phyloP scores from a whole-genome alignment of 1,140 invertebrate species.

The Drosophila subobscura region DNA sequence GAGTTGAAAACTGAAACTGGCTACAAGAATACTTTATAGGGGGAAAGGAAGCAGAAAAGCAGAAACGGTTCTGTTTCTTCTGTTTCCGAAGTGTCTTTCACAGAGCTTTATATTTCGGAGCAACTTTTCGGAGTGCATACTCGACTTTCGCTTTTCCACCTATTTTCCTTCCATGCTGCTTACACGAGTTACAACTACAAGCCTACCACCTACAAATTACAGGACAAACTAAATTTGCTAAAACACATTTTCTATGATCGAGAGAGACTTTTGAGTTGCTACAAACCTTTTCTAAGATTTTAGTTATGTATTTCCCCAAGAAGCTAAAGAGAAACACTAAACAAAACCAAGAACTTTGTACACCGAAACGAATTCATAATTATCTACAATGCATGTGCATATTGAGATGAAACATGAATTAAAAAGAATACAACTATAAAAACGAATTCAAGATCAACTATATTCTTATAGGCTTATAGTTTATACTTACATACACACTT shows the following conservation, averaged over 20 bases:
- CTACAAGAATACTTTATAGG: slow-evolving; percentile 56
- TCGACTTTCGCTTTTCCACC: slow-evolving; percentile 30
- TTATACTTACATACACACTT: slow-evolving; percentile 75
- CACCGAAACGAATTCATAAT: slow-evolving; percentile 82
- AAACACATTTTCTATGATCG: slow-evolving; percentile 14
- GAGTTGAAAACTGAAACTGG: slow-evolving; percentile 81
- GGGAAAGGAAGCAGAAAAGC: not conserved
- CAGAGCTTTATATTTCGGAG: slow-evolving; percentile 54
- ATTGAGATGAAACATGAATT: slow-evolving; percentile 53
- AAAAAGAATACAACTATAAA: slow-evolving; percentile 45
- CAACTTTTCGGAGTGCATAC: slow-evolving; percentile 23
- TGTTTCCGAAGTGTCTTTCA: slow-evolving; percentile 46
- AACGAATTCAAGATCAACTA: slow-evolving; percentile 62
- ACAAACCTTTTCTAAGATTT: slow-evolving; percentile 50
- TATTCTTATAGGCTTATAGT: slow-evolving; percentile 82
- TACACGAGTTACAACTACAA: slow-evolving; percentile 49
- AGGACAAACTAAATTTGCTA: slow-evolving; percentile 43
- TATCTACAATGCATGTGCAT: slow-evolving; percentile 71
- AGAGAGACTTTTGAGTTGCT: slow-evolving; percentile 52
- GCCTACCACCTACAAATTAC: slow-evolving; percentile 35
- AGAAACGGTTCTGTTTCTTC: not conserved
- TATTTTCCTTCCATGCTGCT: slow-evolving; percentile 57
- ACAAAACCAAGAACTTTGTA: slow-evolving; percentile 83
- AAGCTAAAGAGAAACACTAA: slow-evolving; percentile 61
- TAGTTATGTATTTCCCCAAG: slow-evolving; percentile 49